Evolutionary conservation across 2,888 invertebrate genomes (phyloP).

Genomic region (Heliconius ismenius): DNA sequence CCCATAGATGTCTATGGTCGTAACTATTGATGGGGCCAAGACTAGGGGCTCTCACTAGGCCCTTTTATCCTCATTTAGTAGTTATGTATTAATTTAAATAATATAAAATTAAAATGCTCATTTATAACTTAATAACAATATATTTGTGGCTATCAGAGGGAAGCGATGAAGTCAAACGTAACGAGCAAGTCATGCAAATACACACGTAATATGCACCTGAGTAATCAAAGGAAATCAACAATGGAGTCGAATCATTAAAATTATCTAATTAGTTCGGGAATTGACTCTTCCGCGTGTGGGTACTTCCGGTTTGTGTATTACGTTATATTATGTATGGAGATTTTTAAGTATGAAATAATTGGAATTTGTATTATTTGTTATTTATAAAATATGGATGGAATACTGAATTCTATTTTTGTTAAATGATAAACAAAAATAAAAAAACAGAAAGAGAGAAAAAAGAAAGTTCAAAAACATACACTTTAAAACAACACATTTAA

Average conservation of each 20-base stretch:
- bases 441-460: neutral
- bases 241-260: slow-evolving; percentile 36
- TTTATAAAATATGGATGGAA: too few relatives aligned
- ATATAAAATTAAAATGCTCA: neutral
- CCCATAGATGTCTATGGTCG: too few relatives aligned
- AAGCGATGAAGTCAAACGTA: slow-evolving; percentile 25
- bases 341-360: too few relatives aligned
- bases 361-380: too few relatives aligned
- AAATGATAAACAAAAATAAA: neutral
- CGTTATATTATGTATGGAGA: neutral
- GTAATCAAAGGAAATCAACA: slow-evolving; percentile 42
- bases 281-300: slow-evolving; percentile 34
- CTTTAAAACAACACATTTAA: neutral
- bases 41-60: too few relatives aligned
- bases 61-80: too few relatives aligned
- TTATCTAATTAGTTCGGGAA: slow-evolving; percentile 45
- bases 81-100: neutral
- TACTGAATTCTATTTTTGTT: too few relatives aligned
- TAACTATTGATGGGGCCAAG: too few relatives aligned
- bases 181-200: slow-evolving; percentile 20
- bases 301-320: slow-evolving; percentile 38
- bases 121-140: neutral
- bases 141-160: neutral
- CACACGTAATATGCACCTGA: slow-evolving; percentile 35
- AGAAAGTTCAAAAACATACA: neutral